Base-by-base conservation (phyloP, 2,888 invertebrate species). In the Lasioglossum malachurum region DNA sequence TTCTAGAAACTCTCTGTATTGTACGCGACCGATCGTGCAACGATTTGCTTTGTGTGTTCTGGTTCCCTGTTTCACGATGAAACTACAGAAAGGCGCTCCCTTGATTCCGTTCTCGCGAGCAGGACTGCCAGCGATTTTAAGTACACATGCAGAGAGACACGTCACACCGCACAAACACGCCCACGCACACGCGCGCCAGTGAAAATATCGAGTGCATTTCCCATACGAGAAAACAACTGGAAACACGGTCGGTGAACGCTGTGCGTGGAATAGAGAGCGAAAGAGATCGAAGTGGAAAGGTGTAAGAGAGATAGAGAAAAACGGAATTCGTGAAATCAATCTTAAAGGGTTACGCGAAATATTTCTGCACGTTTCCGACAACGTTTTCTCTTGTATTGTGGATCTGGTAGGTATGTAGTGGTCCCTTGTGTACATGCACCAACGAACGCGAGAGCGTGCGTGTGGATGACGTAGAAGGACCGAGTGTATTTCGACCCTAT, bases 81-180 rank as follows among this genome's bases (percentile, higher is more conserved):
- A 81, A 75, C 76, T 80, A 78, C 83, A 84, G 82, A 83, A 84
- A 87, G 87, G 87, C 87, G 86, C 90, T 91, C 87, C 86, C 91
- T 87, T 78, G 87, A 76, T 85, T 89, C 84, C 84, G 80, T 88
- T 76, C 88, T 77, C 89, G 85, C 89, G 85, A 31, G 75, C 83
- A 78, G 82, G 78, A 78, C 83, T 78, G 86, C 88, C 75, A 80
- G 75, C 83, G 80, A 88, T 86, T 88, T 80, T 79, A 73, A 83
- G 69, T 71, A 83, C 80, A 82, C 88, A 87, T 80, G 82, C 82
- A 84, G 4, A 14, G 44, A 44, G 14, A 14, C 84, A 84, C 80
- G 73, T 84, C 78, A 79, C 72, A 49, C n/a, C 77, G 60, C 80
- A 60, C 88, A 86, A 88, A 91, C 81, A 91, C 87, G 84, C 87